These are phyloP conservation scores for Diabrotica undecimpunctata DNA, from an alignment of 1,140 invertebrate genomes.

Conservation along the genomic window DNA sequence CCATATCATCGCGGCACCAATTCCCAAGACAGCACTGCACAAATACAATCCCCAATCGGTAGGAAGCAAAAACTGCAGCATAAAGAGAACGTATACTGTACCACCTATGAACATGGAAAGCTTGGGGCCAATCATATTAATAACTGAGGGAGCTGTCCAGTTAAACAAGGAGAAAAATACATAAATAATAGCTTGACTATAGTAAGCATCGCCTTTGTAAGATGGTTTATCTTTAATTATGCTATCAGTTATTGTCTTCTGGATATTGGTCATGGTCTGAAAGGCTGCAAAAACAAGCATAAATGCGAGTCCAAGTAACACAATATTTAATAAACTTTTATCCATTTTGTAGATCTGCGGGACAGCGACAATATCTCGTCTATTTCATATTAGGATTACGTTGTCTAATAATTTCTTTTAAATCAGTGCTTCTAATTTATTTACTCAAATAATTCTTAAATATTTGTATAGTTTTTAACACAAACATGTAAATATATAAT, in stretches of 20 bases:
- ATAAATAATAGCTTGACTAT: conserved; percentile 87
- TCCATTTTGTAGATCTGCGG: conserved; percentile 47
- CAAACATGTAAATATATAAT: too few species aligned
- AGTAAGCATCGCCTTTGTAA: conserved; percentile 86
- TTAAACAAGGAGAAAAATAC: conserved; percentile 82
- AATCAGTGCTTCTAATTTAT: too few species aligned
- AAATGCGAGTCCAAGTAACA: conserved; percentile 82
- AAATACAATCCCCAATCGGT: conserved; percentile 77
- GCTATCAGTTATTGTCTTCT: conserved; percentile 82
- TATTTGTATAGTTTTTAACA: too few species aligned
- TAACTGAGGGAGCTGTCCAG: conserved; percentile 88
- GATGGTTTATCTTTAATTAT: conserved; percentile 67
- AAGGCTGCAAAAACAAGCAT: conserved; percentile 94
- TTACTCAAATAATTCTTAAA: too few species aligned
- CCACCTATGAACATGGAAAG: conserved; percentile 81
- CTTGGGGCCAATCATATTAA: conserved; percentile 77
- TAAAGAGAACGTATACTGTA: conserved; percentile 51
- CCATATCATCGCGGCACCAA: conserved; percentile 87
- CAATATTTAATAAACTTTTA: conserved; percentile 75
- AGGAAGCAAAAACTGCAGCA: conserved; percentile 79
- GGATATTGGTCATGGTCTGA: conserved; percentile 90
- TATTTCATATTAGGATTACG: too few species aligned
- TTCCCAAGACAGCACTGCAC: conserved; percentile 79
- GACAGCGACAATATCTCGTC: too few species aligned
- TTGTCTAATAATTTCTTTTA: too few species aligned